phyloP scores from a whole-genome alignment of 53 echinoderm and acorn worm genomes.

The Pentamera pediparva region DNA sequence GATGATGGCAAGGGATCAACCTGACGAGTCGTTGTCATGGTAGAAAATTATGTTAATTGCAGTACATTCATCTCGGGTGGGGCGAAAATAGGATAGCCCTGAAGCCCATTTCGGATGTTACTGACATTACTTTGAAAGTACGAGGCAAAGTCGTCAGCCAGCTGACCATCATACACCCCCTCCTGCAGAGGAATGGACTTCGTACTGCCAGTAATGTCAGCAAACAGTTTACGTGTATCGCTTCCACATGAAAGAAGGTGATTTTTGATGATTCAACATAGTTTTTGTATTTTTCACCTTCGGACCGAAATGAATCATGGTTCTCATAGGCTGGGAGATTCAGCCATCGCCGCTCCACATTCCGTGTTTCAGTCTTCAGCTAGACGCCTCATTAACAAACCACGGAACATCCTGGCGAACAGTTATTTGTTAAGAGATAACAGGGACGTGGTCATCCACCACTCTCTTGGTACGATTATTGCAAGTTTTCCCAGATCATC shows the following conservation, averaged over 20 bases:
- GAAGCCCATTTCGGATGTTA: neutral
- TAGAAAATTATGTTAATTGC: neutral
- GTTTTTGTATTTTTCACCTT: neutral
- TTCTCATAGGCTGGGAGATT: conserved; percentile 6
- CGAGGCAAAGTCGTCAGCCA: conserved; percentile 6
- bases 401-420: neutral
- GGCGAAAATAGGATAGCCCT: neutral
- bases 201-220: neutral
- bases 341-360: conserved; percentile 7
- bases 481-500: neutral
- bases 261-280: neutral
- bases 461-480: conserved; percentile 1
- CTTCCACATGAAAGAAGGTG: conserved; percentile 13
- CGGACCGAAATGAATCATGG: neutral
- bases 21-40: neutral
- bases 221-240: conserved; percentile 6
- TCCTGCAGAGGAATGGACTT: neutral
- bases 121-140: conserved; percentile 16
- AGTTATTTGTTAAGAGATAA: conserved; percentile 2
- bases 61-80: neutral
- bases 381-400: conserved; percentile 3
- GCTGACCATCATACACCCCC: conserved; percentile 14
- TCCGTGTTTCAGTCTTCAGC: conserved; percentile 7
- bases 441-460: conserved; percentile 7
- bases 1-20: conserved; percentile 14